Conservation (phyloP, 2,888 invertebrate species). For the Phragmatobia fuliginosa region DNA sequence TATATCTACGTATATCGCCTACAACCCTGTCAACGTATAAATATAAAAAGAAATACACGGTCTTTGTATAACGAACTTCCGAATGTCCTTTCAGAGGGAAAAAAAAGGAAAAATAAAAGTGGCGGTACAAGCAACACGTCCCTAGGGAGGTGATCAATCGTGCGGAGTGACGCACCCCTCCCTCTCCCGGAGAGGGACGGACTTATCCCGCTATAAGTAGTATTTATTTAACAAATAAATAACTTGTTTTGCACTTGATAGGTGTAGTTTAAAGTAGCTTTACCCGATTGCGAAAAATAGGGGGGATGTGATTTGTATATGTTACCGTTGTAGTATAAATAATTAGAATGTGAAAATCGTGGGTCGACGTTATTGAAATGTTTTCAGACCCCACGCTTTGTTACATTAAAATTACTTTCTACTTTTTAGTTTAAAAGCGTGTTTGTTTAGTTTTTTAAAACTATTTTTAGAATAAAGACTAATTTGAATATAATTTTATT, state of each 20-base stretch:
- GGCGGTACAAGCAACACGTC: constrained; percentile 58
- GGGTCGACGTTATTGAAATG: no score
- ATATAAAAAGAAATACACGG: constrained; percentile 1
- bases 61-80: constrained; percentile 40
- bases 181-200: constrained; percentile 29
- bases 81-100: constrained; percentile 46
- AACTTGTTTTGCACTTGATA: constrained; percentile 30
- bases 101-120: constrained; percentile 44
- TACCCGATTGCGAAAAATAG: background rate
- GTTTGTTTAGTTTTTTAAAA: no score
- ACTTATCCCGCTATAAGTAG: constrained; percentile 42
- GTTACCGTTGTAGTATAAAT: background rate
- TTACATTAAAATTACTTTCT: no score
- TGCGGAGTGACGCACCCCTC: constrained; percentile 54
- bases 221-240: constrained; percentile 54
- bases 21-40: constrained; percentile 1
- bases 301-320: background rate
- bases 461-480: no score
- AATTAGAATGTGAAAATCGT: no score
- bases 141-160: constrained; percentile 67
- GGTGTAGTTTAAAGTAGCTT: constrained; percentile 13
- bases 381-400: no score
- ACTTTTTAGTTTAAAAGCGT: no score
- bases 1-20: background rate
- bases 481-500: no score